A percentile compares a stretch with the other conserved stretches of the same genome.
Conservation (phyloP, 2,113 vertebrate genomes). For the Sinocyclocheilus grahami region DNA sequence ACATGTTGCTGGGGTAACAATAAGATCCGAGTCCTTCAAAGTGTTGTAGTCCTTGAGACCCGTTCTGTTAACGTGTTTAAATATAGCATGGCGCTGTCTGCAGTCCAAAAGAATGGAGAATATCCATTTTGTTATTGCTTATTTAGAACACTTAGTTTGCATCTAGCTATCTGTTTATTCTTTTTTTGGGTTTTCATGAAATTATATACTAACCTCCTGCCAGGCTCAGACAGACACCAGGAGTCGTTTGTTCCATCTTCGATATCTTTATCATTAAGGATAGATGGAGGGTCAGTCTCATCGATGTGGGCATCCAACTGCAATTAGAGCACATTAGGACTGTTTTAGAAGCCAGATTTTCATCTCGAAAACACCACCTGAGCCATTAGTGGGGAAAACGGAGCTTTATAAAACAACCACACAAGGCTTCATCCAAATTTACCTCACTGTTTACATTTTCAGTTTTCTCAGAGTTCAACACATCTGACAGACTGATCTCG, state of each 20-base stretch:
- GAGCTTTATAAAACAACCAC: not conserved
- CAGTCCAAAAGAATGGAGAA: conserved; percentile 19
- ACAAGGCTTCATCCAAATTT: not conserved
- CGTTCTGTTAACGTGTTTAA: conserved; percentile 60
- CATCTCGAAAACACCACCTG: not conserved
- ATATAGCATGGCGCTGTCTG: conserved; percentile 64
- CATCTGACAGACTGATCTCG: conserved; percentile 34
- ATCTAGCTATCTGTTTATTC: not conserved
- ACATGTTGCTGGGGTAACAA: conserved; percentile 50
- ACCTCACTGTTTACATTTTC: conserved; percentile 25
- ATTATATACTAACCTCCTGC: conserved; percentile 59
- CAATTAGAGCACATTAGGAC: conserved; percentile 47
- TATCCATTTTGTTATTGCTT: conserved; percentile 30
- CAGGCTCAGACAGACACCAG: conserved; percentile 45
- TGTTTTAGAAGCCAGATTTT: conserved; percentile 22
- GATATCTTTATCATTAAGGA: conserved; percentile 58
- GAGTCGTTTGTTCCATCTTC: conserved; percentile 57
- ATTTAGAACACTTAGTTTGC: not conserved
- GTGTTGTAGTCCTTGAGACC: conserved; percentile 59
- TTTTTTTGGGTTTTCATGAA: conserved; percentile 12
- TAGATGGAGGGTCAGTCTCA: conserved; percentile 37
- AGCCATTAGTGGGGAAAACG: not conserved
- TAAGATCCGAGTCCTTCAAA: conserved; percentile 67
- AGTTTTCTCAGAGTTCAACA: conserved; percentile 20
- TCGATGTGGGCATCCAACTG: conserved; percentile 55